Evolutionary conservation across 2,888 invertebrate genomes (phyloP).

Genomic region (Hirtodrosophila cameraria): DNA sequence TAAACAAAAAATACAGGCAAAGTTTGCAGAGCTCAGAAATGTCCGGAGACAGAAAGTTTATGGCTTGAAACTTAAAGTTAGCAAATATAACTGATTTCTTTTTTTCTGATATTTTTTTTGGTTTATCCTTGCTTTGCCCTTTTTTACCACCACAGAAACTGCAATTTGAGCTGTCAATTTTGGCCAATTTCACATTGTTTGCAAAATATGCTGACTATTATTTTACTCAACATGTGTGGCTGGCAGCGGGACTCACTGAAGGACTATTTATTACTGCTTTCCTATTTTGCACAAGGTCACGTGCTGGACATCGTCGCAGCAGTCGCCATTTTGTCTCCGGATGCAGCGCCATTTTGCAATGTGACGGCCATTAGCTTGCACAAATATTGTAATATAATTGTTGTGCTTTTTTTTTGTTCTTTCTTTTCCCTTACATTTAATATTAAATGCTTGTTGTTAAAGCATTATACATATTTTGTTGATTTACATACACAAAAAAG

Average conservation of each 20-base stretch:
- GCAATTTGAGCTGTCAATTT: conserved; percentile 45
- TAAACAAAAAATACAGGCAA: conserved; percentile 15
- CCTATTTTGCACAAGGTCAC: conserved; percentile 47
- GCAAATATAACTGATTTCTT: conserved; percentile 20
- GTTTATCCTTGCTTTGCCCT: conserved; percentile 1
- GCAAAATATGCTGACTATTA: conserved; percentile 20
- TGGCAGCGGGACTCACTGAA: conserved; percentile 42
- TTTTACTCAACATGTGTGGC: conserved; percentile 34
- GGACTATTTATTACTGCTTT: conserved; percentile 49
- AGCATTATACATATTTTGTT: background rate
- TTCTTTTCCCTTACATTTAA: too few relatives aligned
- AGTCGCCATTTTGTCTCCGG: conserved; percentile 34
- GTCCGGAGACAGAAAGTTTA: conserved; percentile 27
- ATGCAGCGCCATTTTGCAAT: conserved; percentile 40
- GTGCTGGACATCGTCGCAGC: conserved; percentile 6
- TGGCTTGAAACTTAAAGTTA: conserved; percentile 6
- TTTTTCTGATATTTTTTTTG: background rate
- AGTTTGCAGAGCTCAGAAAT: conserved; percentile 23
- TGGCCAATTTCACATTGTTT: conserved; percentile 21
- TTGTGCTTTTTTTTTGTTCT: too few relatives aligned
- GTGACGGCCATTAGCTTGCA: conserved; percentile 52
- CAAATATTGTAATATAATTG: conserved; percentile 29
- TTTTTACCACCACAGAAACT: conserved; percentile 18
- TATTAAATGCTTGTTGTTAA: conserved; percentile 4
- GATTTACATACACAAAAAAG: conserved; percentile 13